phyloP scores from a whole-genome alignment of 2,113 vertebrate species.

The Phalacrocorax brasilianus region DNA sequence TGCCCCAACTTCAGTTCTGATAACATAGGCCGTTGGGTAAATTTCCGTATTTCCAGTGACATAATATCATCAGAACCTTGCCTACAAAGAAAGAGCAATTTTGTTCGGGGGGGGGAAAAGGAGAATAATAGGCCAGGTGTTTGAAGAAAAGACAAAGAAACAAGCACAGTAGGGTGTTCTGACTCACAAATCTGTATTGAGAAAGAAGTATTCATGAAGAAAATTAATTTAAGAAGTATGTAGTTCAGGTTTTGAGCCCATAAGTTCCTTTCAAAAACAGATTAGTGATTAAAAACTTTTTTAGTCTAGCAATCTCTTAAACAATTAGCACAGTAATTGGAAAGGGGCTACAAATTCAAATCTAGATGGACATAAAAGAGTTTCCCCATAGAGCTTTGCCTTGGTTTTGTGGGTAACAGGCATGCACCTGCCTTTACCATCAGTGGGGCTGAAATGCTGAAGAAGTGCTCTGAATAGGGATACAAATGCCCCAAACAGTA shows the following conservation, averaged over 20 bases:
- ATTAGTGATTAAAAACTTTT: conserved; percentile 76
- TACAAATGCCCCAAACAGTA: conserved; percentile 30
- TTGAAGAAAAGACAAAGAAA: conserved; percentile 69
- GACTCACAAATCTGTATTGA: conserved; percentile 68
- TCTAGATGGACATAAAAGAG: conserved; percentile 70
- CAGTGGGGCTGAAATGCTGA: conserved; percentile 28
- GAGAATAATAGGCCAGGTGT: conserved; percentile 72
- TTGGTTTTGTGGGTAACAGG: conserved; percentile 47
- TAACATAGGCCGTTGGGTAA: neutral
- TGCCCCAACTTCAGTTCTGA: neutral
- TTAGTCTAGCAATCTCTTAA: conserved; percentile 75
- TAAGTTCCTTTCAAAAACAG: conserved; percentile 75
- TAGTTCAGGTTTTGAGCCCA: conserved; percentile 65
- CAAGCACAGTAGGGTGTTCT: conserved; percentile 63
- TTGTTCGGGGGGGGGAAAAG: neutral
- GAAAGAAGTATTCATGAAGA: conserved; percentile 77
- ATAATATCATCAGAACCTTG: conserved; percentile 59
- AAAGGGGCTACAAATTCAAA: conserved; percentile 72
- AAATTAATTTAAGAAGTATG: conserved; percentile 80
- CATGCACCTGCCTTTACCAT: conserved; percentile 69
- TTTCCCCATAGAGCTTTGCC: conserved; percentile 56
- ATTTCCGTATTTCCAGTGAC: conserved; percentile 31
- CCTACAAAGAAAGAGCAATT: conserved; percentile 51
- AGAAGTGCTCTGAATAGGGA: conserved; percentile 57
- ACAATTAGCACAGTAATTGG: conserved; percentile 76